Conservation (phyloP, 2,113 vertebrate genomes). For the Sapajus apella region DNA sequence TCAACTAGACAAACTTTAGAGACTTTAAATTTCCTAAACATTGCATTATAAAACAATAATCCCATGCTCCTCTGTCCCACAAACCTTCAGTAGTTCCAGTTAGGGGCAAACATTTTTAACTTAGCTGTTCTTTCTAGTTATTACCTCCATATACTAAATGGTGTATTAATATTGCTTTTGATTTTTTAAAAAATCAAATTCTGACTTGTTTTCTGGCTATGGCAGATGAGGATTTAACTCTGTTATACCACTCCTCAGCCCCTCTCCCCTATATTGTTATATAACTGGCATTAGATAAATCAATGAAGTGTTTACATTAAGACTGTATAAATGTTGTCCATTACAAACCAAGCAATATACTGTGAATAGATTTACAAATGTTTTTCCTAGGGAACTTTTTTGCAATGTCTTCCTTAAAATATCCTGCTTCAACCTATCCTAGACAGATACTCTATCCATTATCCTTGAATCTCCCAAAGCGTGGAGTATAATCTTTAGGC, state of each 20-base stretch:
- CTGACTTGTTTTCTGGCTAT: background rate
- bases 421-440: background rate
- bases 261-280: background rate
- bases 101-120: background rate
- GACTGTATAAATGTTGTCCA: background rate
- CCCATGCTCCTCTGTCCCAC: no score
- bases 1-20: background rate
- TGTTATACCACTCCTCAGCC: background rate
- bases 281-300: background rate
- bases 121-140: background rate
- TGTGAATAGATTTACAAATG: background rate
- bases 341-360: background rate
- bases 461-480: background rate
- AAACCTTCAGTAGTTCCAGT: background rate
- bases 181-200: background rate
- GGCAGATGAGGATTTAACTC: background rate
- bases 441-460: background rate
- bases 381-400: background rate
- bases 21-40: background rate
- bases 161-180: background rate
- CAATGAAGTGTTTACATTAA: background rate
- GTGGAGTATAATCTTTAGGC: background rate
- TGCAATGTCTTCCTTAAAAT: background rate
- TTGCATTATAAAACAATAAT: background rate
- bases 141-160: background rate